Base-by-base conservation (phyloP, 2,888 invertebrate species). In the Caenorhabditis sp. region DNA sequence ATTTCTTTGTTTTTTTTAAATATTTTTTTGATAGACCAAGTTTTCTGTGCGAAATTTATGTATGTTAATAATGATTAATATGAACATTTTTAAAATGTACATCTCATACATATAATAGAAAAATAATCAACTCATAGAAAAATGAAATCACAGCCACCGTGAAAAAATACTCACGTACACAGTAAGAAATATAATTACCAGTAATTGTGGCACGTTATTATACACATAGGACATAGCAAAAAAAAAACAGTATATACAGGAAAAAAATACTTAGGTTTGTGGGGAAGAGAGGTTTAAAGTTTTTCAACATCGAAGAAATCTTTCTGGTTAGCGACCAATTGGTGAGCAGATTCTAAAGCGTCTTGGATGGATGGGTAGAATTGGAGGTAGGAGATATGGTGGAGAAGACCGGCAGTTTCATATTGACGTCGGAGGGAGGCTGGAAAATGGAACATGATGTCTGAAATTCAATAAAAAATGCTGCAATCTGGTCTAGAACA, bases 401-500 rank as follows among this genome's bases (percentile, higher is more conserved):
- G 61, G 26, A 78, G 61, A 7, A 81, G 38, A 0, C 76, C 79
- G 14, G 79, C 76, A 21, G 67, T 26, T 20, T 65, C 59, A 43
- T 78, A 78, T 57, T 81, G 79, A 0, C 70, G 61, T 59, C 78
- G 67, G 8, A 81, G 71, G 7, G 77, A 72, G 50, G 72, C 78
- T 78, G 23, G 25, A 57, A 50, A 43, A 10, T 7, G 10, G 4
- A 31, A 31, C 10, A 31, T 31, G 31, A 31, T 4, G 5, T 31
- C 10, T 4, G 31, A 31, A n/a, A n/a, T n/a, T n/a, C n/a, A n/a
- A n/a, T n/a, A n/a, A n/a, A n/a, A n/a, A n/a, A n/a, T n/a, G n/a
- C n/a, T n/a, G n/a, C n/a, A n/a, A n/a, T n/a, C n/a, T n/a, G n/a
- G n/a, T n/a, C n/a, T n/a, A n/a, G n/a, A n/a, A n/a, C n/a, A n/a